A percentile compares a stretch with the other conserved stretches of the same genome.
Conservation (phyloP, 2,888 invertebrate genomes). For the Chironomus tentans region DNA sequence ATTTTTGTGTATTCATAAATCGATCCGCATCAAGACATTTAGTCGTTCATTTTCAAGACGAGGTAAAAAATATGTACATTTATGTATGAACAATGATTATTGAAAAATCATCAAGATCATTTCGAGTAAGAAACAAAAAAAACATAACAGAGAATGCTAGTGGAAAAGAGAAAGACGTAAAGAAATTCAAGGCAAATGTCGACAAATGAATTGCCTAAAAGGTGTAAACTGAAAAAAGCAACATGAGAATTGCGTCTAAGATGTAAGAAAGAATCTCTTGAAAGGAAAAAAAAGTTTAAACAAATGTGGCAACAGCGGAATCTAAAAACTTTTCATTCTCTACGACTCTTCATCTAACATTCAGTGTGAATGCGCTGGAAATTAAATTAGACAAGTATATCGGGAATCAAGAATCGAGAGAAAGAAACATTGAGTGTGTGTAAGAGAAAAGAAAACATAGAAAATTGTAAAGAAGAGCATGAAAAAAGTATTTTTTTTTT, state of each 20-base stretch:
- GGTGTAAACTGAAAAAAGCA: conserved; percentile 14
- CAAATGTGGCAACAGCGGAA: conserved; percentile 21
- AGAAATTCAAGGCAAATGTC: conserved; percentile 16
- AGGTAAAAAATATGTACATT: too few relatives aligned
- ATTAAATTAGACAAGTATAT: conserved; percentile 18
- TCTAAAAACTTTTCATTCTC: not conserved
- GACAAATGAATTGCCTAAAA: conserved; percentile 9
- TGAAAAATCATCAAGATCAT: not conserved
- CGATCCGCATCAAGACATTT: too few relatives aligned
- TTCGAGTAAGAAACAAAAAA: not conserved
- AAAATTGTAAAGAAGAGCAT: not conserved
- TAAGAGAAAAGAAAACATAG: not conserved
- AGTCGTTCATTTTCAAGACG: too few relatives aligned
- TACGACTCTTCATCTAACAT: not conserved
- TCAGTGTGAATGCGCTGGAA: not conserved
- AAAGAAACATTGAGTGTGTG: not conserved
- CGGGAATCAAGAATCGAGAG: not conserved
- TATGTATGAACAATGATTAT: not conserved
- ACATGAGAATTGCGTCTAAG: too few relatives aligned
- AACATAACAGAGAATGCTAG: not conserved
- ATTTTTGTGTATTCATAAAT: too few relatives aligned
- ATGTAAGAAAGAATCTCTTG: not conserved
- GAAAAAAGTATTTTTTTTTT: not conserved
- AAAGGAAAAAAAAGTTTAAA: not conserved
- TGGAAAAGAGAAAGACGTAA: not conserved